Percentiles rank a stretch among this genome's conserved stretches.
These are phyloP conservation scores for Oreortyx pictus DNA, from an alignment of 2,797 vertebrate species.

Conservation along the genomic window DNA sequence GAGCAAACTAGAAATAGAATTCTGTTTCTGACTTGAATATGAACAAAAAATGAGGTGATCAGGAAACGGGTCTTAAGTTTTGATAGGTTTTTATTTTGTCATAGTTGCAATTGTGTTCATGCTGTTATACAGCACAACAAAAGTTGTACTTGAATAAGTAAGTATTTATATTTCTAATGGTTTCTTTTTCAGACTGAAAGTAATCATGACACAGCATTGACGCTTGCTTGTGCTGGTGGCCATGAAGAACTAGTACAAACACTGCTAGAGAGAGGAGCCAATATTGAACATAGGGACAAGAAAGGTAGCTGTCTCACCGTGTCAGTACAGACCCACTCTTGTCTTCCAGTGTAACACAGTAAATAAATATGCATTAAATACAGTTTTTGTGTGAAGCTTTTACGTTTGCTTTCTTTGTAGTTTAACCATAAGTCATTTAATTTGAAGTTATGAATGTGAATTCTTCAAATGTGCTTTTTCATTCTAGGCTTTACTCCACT, in stretches of 20 bases:
- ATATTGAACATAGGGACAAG: constrained; percentile 86
- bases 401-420: neutral
- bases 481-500: constrained; percentile 85
- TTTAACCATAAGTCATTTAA: rapidly evolving
- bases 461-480: neutral
- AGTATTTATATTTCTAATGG: rapidly evolving
- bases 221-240: constrained; percentile 85
- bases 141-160: neutral
- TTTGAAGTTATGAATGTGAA: rapidly evolving
- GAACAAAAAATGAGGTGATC: neutral
- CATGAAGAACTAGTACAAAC: constrained; percentile 86
- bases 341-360: too few relatives aligned
- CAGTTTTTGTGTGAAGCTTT: neutral
- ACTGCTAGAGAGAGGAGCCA: constrained; percentile 84
- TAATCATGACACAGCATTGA: constrained; percentile 85
- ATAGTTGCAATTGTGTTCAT: rapidly evolving
- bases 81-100: neutral
- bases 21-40: neutral
- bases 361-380: rapidly evolving
- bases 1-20: neutral
- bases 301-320: constrained; percentile 69
- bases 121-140: rapidly evolving
- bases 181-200: constrained; percentile 81
- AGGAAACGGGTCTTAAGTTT: rapidly evolving
- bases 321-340: too few relatives aligned